A percentile compares a stretch with the other conserved stretches of the same genome.
Evolutionary conservation across 2,888 invertebrate genomes (phyloP).

Genomic region (Tenthredo distinguenda): DNA sequence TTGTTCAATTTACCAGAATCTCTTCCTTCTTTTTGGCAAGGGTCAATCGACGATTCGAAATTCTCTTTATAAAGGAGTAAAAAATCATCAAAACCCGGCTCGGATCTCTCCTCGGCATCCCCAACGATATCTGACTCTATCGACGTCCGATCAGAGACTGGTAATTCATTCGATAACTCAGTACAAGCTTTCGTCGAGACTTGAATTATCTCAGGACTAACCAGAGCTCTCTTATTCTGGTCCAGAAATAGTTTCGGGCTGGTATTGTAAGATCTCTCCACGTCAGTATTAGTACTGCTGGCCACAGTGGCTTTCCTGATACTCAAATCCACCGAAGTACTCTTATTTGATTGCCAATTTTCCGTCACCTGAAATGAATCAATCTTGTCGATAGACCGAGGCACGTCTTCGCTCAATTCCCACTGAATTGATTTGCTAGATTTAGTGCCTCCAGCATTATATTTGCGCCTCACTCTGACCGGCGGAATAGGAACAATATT

Average conservation of each 20-base stretch:
- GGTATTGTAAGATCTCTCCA: not conserved
- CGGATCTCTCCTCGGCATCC: not conserved
- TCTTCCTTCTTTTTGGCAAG: not conserved
- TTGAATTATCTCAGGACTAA: not conserved
- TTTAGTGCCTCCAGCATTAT: not conserved
- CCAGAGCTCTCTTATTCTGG: not conserved
- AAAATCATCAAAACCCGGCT: not conserved
- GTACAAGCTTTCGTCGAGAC: not conserved
- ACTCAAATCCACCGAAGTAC: not conserved
- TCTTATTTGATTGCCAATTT: not conserved
- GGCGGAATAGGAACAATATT: constrained; percentile 20
- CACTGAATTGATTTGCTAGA: constrained; percentile 38
- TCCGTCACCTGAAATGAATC: constrained; percentile 11
- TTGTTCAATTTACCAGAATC: not conserved
- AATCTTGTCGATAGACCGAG: not conserved
- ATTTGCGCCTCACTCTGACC: not conserved
- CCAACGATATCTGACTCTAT: not conserved
- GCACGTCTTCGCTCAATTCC: not conserved
- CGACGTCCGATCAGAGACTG: not conserved
- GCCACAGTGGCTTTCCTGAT: constrained; percentile 8
- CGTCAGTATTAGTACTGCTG: constrained; percentile 1
- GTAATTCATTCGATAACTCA: not conserved
- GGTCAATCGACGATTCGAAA: not conserved
- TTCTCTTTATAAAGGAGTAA: not conserved
- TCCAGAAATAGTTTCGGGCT: not conserved